Conservation (phyloP, 2,797 vertebrate genomes). For the Amblyraja radiata region DNA sequence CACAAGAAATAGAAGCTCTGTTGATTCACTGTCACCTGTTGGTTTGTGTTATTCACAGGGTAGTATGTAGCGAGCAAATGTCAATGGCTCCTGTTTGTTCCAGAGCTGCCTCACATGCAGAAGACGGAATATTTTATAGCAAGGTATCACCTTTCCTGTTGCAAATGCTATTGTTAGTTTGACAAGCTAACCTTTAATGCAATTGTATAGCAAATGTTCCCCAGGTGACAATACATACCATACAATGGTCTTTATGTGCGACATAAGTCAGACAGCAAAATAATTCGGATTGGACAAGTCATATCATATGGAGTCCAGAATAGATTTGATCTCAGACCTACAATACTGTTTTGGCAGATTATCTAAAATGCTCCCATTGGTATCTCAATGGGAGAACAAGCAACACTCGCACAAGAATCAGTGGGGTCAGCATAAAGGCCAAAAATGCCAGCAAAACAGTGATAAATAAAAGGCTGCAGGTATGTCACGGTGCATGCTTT, state of each 20-base stretch:
- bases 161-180: neutral
- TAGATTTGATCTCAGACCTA: neutral
- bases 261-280: neutral
- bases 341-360: neutral
- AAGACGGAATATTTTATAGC: neutral
- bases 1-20: too few relatives aligned
- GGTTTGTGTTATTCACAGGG: neutral
- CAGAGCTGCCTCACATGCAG: neutral
- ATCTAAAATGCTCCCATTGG: neutral
- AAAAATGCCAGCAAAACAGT: neutral
- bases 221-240: neutral
- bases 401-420: neutral
- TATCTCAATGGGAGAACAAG: neutral
- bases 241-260: neutral
- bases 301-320: neutral
- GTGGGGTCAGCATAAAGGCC: neutral
- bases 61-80: neutral
- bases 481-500: neutral
- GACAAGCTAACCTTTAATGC: neutral
- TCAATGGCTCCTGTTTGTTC: neutral
- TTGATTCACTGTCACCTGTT: neutral
- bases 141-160: neutral
- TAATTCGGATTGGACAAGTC: neutral
- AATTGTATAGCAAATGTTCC: neutral
- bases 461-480: too few relatives aligned